These are phyloP conservation scores for Trichechus manatus DNA, from an alignment of 2,113 vertebrate species.

Conservation along the genomic window DNA sequence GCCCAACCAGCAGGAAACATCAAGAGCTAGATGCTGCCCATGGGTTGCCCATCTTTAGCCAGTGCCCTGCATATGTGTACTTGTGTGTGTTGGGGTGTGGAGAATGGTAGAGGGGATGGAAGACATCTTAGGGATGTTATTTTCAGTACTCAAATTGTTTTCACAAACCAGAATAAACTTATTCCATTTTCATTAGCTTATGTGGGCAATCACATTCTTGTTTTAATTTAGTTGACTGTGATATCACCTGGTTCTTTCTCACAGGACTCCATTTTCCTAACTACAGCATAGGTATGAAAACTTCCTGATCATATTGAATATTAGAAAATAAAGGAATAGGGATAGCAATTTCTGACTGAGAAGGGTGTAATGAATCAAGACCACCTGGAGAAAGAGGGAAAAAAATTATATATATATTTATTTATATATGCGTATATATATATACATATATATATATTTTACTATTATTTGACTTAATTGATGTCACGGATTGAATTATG, in stretches of 20 bases:
- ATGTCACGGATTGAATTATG: no score
- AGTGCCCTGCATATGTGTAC: background rate
- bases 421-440: background rate
- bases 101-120: background rate
- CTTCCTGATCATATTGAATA: background rate
- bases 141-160: constrained; percentile 8
- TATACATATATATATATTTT: background rate
- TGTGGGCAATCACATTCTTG: background rate
- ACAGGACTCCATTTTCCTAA: background rate
- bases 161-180: background rate
- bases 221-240: background rate
- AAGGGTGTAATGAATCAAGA: background rate
- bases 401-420: background rate
- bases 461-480: constrained; percentile 13
- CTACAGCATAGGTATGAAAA: background rate
- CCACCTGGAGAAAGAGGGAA: background rate
- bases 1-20: background rate
- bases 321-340: background rate
- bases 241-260: background rate
- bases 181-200: background rate
- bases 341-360: background rate
- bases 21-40: background rate
- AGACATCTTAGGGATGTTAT: background rate
- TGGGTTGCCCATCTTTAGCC: background rate
- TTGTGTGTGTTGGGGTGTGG: background rate